Evolutionary conservation across 1,140 invertebrate genomes (phyloP).

Genomic region (Bombus picipes): DNA sequence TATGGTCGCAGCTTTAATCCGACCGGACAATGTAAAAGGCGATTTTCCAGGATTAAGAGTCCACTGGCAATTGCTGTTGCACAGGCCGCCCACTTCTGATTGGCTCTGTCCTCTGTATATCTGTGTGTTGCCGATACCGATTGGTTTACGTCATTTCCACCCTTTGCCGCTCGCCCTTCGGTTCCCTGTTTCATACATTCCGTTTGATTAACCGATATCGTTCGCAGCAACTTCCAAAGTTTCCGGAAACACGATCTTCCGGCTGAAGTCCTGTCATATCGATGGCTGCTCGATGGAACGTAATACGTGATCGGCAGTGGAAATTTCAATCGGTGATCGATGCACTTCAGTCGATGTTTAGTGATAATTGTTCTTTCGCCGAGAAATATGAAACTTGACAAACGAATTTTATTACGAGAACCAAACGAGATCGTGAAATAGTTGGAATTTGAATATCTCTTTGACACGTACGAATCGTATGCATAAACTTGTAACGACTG

Average conservation of each 20-base stretch:
- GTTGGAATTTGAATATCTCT: too few relatives aligned
- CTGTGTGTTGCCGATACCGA: slow-evolving; percentile 7
- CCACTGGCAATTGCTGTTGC: background rate
- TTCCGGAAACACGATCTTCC: background rate
- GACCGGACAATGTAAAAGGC: background rate
- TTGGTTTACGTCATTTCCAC: slow-evolving; percentile 41
- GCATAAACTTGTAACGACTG: too few relatives aligned
- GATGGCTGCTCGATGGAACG: background rate
- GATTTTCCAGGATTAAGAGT: slow-evolving; percentile 30
- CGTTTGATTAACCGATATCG: slow-evolving; percentile 60
- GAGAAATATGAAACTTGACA: too few relatives aligned
- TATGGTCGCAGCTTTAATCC: slow-evolving; percentile 12
- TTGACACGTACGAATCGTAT: too few relatives aligned
- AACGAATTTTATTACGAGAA: background rate
- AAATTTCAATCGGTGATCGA: background rate
- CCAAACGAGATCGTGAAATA: background rate
- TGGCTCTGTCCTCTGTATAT: background rate
- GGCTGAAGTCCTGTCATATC: background rate
- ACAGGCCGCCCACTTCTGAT: background rate
- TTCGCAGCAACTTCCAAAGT: background rate
- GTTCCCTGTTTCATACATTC: background rate
- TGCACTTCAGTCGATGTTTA: too few relatives aligned
- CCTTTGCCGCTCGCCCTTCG: background rate
- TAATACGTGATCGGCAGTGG: too few relatives aligned
- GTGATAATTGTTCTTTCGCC: too few relatives aligned